A percentile compares a stretch with the other conserved stretches of the same genome.
phyloP scores from a whole-genome alignment of 37 sponge, comb jelly and placozoan genomes.

The Crambe crambe region DNA sequence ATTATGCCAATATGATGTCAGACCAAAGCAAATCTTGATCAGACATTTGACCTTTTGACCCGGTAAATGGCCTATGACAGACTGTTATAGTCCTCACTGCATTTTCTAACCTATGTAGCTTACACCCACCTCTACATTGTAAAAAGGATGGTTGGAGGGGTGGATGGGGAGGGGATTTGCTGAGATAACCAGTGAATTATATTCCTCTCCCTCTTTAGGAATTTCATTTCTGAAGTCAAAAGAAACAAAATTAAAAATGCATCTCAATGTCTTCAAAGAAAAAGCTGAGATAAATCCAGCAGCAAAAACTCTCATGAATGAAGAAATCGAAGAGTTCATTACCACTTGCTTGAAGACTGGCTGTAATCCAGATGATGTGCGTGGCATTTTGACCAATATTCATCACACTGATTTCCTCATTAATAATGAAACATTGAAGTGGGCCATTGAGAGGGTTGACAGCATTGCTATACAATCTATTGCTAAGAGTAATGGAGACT shows the following conservation, averaged over 20 bases:
- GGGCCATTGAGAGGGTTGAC: background rate
- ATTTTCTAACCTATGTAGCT: too few relatives aligned
- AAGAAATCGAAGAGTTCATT: background rate
- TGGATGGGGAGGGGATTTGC: too few relatives aligned
- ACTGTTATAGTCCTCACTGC: too few relatives aligned
- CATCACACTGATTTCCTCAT: conserved; percentile 1
- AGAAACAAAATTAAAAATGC: background rate
- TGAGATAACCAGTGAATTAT: too few relatives aligned
- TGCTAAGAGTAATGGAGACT: background rate
- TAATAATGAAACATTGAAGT: background rate
- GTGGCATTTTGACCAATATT: background rate
- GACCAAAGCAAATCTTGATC: too few relatives aligned
- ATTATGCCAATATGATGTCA: too few relatives aligned
- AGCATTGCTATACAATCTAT: background rate
- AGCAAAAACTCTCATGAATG: background rate
- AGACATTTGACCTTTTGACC: too few relatives aligned
- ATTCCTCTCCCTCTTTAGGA: too few relatives aligned
- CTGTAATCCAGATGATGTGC: background rate
- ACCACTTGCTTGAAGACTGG: background rate
- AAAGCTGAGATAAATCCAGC: background rate
- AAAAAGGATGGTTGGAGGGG: too few relatives aligned
- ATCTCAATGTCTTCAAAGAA: background rate
- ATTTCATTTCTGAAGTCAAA: background rate
- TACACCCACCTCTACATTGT: too few relatives aligned
- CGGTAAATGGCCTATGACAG: too few relatives aligned